phyloP scores from a whole-genome alignment of 2,888 invertebrate genomes.

The Apotomis turbidana region DNA sequence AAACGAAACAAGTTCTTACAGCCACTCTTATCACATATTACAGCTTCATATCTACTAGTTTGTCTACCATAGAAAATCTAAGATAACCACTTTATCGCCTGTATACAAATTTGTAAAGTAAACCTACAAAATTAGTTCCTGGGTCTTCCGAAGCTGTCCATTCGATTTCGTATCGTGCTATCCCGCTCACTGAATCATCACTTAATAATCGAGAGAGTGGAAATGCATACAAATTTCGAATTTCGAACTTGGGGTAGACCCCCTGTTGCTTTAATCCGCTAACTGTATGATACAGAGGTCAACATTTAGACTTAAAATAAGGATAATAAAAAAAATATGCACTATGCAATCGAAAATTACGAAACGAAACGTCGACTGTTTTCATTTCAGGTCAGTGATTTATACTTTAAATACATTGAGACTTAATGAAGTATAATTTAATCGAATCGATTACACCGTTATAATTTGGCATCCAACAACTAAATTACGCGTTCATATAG shows the following conservation, averaged over 20 bases:
- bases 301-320: slow-evolving; percentile 53
- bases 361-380: slow-evolving; percentile 52
- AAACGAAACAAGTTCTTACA: slow-evolving; percentile 75
- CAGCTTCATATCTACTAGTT: slow-evolving; percentile 73
- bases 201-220: too few species aligned
- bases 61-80: slow-evolving; percentile 82
- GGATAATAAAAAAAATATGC: slow-evolving; percentile 63
- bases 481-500: slow-evolving; percentile 50
- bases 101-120: slow-evolving; percentile 75
- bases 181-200: too few species aligned
- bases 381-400: slow-evolving; percentile 63
- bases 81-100: slow-evolving; percentile 73
- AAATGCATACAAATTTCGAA: too few species aligned
- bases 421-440: slow-evolving; percentile 34
- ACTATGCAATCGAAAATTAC: slow-evolving; percentile 62
- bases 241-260: too few species aligned
- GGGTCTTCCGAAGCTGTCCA: too few species aligned
- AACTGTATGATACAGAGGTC: slow-evolving; percentile 69
- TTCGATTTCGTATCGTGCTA: too few species aligned
- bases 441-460: slow-evolving; percentile 57
- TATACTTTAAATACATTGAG: slow-evolving; percentile 37
- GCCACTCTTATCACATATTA: slow-evolving; percentile 83
- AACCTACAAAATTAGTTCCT: slow-evolving; percentile 70
- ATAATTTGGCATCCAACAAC: slow-evolving; percentile 80
- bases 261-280: slow-evolving; percentile 56